Percentiles rank a stretch among this genome's conserved stretches.
phyloP scores from a whole-genome alignment of 2,888 invertebrate genomes.

The Dendrolimus pini region DNA sequence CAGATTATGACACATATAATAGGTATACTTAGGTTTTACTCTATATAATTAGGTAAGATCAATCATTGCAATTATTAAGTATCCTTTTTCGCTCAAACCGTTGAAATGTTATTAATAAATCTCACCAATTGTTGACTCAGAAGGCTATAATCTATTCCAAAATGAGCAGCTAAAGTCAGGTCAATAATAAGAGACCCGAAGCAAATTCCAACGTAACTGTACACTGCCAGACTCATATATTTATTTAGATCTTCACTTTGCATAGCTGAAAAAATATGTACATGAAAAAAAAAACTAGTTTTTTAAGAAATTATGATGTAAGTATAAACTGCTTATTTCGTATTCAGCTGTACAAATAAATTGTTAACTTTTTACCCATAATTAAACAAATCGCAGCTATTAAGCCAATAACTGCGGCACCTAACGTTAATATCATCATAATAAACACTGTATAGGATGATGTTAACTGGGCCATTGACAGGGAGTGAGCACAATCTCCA shows the following conservation, averaged over 20 bases:
- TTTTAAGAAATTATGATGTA: too few relatives aligned
- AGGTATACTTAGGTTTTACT: too few relatives aligned
- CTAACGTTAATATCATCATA: slow-evolving; percentile 27
- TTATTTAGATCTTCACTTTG: slow-evolving; percentile 15
- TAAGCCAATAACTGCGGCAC: slow-evolving; percentile 25
- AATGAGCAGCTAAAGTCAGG: slow-evolving; percentile 35
- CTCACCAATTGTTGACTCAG: slow-evolving; percentile 34
- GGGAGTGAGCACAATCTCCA: slow-evolving; percentile 20
- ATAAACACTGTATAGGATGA: slow-evolving; percentile 34
- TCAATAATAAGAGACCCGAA: slow-evolving; percentile 36
- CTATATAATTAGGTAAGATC: too few relatives aligned
- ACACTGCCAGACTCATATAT: slow-evolving; percentile 25
- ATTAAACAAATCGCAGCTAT: slow-evolving; percentile 24
- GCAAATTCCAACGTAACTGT: slow-evolving; percentile 28
- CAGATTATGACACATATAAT: too few relatives aligned
- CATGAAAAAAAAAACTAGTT: too few relatives aligned
- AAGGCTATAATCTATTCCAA: slow-evolving; percentile 38
- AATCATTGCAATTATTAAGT: too few relatives aligned
- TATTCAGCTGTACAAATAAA: too few relatives aligned
- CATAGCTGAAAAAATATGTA: slow-evolving; percentile 21
- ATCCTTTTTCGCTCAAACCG: too few relatives aligned
- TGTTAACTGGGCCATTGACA: slow-evolving; percentile 20
- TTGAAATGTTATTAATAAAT: too few relatives aligned
- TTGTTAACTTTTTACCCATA: slow-evolving; percentile 21
- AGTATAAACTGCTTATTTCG: too few relatives aligned